Evolutionary conservation across 2,113 vertebrate genomes (phyloP), one percentile per base, ranked within the genome.

Genomic region (Halichoeres trimaculatus): DNA sequence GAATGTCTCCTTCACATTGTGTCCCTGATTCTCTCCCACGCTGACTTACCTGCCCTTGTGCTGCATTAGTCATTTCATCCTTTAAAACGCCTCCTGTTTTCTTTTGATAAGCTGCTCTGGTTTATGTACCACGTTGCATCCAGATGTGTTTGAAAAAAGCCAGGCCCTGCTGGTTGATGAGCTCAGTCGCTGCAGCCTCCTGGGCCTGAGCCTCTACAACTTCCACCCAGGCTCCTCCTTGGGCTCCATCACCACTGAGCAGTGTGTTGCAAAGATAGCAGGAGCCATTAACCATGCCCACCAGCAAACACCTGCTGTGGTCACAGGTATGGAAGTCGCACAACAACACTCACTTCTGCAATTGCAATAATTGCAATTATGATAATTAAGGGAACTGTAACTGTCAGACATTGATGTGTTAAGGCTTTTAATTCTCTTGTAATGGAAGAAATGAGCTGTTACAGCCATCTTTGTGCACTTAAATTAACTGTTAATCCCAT

Each of bases 121-220:
- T 50, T 74, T 67, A 45, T 60, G 16, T 59, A 5, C 10, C 11
- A 16, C 43, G 19, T 53, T 58, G 56, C 41, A 26, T 69, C 48
- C 76, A 94, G 92, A 94, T 76, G 90, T 95, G 56, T 94, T 91
- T 90, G 78, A 85, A 70, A 94, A 94, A 82, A 95, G 94, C 80
- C 90, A 88, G 81, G 88, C 81, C n/a, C 76, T 95, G 92, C 83
- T 95, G 62, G 90, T 95, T 58, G 93, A 94, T 52, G 94, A 95
- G 79, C 88, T 95, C 54, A 86, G 79, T 43, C 92, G 93, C 61
- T 95, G 94, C 80, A 89, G 78, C 75, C 70, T 85, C 17, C 89
- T 95, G 55, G 94, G 94, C 2, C 93, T 95, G 51, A 80, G 55
- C 30, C 79, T 91, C 51, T 95, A 92, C 71, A 95, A 95, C 89